Base-by-base conservation (phyloP, 1,140 invertebrate genomes). In the Mactra quadrangularis region DNA sequence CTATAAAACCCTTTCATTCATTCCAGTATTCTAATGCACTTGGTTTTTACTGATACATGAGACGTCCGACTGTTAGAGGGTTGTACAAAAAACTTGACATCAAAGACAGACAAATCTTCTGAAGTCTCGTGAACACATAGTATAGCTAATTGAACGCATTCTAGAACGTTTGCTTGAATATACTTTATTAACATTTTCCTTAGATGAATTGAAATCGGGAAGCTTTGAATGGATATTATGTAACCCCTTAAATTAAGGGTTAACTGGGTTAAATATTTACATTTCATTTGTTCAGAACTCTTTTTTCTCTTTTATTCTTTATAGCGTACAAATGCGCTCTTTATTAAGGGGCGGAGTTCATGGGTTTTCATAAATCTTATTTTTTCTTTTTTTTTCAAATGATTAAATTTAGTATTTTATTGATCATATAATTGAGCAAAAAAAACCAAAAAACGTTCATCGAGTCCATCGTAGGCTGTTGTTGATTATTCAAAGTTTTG, bases 131-230 rank as follows among this genome's bases (percentile, higher is more conserved):
- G 47, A 68, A 68, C 47, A 68, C 64, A 68, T 27, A 68, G 41
- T 68, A 68, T 47, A 68, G 29, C 64, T 68, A 68, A 68, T 68
- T 68, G 45, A 68, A 41, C 64, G 41, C 31, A 45, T 31, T 68
- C 64, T 50, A 45, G 35, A n/a, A n/a, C 38, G 25, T 41, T 41
- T 68, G 64, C 25, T 31, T 68, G 64, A 50, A 68, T 68, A 50
- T 68, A n/a, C n/a, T 68, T 55, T 68, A 47, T 47, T 68, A 25
- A 68, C 41, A 38, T 29, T 50, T 50, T 41, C 47, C 9, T 2
- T 22, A 68, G 64, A 50, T 68, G 27, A 68, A 68, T 68, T 68
- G 64, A 68, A 68, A 68, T 50, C 45, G 22, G 64, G 41, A 68
- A 68, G 45, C 47, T 47, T 68, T 68, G 41, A 68, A 68, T 47